These are phyloP conservation scores for Pholis gunnellus DNA, from an alignment of 2,113 vertebrate genomes.

Conservation along the genomic window DNA sequence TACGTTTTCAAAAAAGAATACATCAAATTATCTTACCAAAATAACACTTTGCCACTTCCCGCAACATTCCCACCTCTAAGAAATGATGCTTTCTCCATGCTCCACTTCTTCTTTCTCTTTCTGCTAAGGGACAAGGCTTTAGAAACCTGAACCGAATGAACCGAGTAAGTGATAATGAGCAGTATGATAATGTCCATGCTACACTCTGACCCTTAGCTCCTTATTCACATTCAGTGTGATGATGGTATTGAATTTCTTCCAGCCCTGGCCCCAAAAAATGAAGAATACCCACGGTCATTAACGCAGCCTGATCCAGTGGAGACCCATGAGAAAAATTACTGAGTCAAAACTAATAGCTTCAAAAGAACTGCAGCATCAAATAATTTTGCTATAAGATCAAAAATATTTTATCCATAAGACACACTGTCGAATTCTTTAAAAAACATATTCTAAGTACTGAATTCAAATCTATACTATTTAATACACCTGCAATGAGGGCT, in stretches of 20 bases:
- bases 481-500: conserved; percentile 40
- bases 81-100: background rate
- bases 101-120: conserved; percentile 5
- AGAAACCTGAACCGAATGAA: conserved; percentile 38
- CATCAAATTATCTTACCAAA: background rate
- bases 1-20: background rate
- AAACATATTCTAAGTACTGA: conserved; percentile 3
- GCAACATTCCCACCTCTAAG: background rate
- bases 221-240: conserved; percentile 64
- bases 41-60: background rate
- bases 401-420: conserved; percentile 29
- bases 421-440: background rate
- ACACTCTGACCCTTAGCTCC: conserved; percentile 56
- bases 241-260: conserved; percentile 56
- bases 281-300: conserved; percentile 55
- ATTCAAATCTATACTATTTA: conserved; percentile 41
- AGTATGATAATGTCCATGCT: conserved; percentile 61
- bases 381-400: conserved; percentile 40
- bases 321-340: conserved; percentile 45
- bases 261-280: conserved; percentile 30
- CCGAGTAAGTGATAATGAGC: conserved; percentile 52
- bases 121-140: conserved; percentile 20
- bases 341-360: conserved; percentile 53
- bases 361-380: conserved; percentile 47
- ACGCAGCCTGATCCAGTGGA: conserved; percentile 12